Percentiles rank a stretch among this genome's conserved stretches.
phyloP scores from a whole-genome alignment of 2,113 vertebrate genomes.

The Muntiacus muntjak region DNA sequence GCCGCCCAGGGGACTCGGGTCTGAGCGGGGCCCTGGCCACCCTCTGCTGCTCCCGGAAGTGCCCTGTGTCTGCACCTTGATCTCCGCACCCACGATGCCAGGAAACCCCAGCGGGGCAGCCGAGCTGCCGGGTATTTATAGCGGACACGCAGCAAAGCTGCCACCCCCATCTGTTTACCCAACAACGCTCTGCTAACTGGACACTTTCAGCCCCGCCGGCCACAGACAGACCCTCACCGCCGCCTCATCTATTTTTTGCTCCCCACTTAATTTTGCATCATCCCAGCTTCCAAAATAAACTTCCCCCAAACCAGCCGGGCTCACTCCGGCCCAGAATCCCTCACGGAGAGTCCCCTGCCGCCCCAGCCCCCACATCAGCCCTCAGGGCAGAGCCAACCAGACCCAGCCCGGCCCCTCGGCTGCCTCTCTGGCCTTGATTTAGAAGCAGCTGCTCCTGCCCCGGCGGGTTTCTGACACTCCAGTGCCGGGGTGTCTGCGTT shows the following conservation, averaged over 20 bases:
- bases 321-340: constrained; percentile 54
- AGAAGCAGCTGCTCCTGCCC: constrained; percentile 65
- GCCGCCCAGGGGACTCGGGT: neutral
- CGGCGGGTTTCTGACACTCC: constrained; percentile 35
- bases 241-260: constrained; percentile 75
- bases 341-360: constrained; percentile 36
- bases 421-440: constrained; percentile 66
- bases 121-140: constrained; percentile 60
- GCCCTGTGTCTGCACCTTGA: constrained; percentile 43
- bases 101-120: constrained; percentile 47
- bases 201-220: constrained; percentile 47
- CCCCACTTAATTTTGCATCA: constrained; percentile 74
- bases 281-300: constrained; percentile 75
- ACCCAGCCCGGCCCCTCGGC: constrained; percentile 54
- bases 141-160: constrained; percentile 37
- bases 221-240: constrained; percentile 73
- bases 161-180: constrained; percentile 65
- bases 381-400: constrained; percentile 13
- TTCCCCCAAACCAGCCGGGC: constrained; percentile 55
- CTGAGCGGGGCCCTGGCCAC: neutral
- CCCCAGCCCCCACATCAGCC: constrained; percentile 42
- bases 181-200: neutral
- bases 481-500: constrained; percentile 44
- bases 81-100: constrained; percentile 65
- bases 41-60: constrained; percentile 16